A percentile compares a stretch with the other conserved stretches of the same genome.
These are phyloP conservation scores for Aphaenogaster ashmeadi DNA, from an alignment of 1,140 invertebrate species.

Conservation along the genomic window DNA sequence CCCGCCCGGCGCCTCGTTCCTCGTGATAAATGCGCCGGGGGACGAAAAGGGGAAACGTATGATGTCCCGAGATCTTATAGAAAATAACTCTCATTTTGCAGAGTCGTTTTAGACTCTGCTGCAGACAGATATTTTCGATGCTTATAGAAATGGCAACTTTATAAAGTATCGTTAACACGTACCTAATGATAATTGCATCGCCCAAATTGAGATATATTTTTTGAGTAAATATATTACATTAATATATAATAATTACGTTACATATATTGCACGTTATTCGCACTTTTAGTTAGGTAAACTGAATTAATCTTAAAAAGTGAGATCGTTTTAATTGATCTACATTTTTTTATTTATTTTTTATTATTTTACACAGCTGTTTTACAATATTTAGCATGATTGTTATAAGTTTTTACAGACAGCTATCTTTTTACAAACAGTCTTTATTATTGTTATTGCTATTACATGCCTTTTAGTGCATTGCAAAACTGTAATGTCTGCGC, in stretches of 20 bases:
- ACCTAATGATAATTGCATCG: background rate
- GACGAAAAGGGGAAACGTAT: background rate
- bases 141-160: background rate
- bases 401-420: background rate
- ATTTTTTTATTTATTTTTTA: background rate
- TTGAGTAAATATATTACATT: background rate
- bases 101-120: background rate
- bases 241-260: background rate
- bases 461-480: slow-evolving; percentile 1
- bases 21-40: slow-evolving; percentile 35
- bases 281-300: background rate
- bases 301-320: background rate
- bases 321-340: background rate
- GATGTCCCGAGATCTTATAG: slow-evolving; percentile 5
- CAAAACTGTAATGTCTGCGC: background rate
- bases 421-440: background rate
- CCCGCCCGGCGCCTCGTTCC: slow-evolving; percentile 17
- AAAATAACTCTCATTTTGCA: slow-evolving; percentile 15
- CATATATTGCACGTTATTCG: background rate
- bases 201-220: background rate
- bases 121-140: background rate
- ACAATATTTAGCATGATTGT: background rate
- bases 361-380: background rate
- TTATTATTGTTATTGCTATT: background rate
- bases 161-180: background rate